Percentiles rank a stretch among this genome's conserved stretches.
These are phyloP conservation scores for Periphyllus acericola DNA, from an alignment of 2,888 invertebrate genomes.

Conservation along the genomic window DNA sequence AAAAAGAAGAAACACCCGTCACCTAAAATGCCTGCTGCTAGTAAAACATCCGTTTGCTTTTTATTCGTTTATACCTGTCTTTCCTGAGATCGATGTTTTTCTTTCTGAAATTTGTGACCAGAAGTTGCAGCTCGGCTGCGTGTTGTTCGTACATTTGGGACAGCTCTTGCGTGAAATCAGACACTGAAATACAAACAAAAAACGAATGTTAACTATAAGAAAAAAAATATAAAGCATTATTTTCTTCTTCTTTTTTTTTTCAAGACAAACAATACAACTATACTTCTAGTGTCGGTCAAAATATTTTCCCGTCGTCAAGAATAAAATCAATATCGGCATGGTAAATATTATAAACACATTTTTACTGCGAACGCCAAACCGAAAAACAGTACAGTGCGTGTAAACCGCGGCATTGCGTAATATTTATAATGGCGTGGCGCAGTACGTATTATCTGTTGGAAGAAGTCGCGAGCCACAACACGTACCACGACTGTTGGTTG, in stretches of 20 bases:
- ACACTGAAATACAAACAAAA: conserved; percentile 75
- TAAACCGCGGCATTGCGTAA: no score
- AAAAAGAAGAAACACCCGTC: neutral
- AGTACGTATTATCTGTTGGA: conserved; percentile 30
- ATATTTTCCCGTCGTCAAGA: neutral
- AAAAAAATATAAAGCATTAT: neutral
- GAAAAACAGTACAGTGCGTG: no score
- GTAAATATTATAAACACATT: neutral
- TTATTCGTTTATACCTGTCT: conserved; percentile 75
- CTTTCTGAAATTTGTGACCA: conserved; percentile 87
- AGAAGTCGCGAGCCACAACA: neutral
- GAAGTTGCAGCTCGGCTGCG: conserved; percentile 84
- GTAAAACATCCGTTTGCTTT: neutral
- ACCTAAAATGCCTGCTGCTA: neutral
- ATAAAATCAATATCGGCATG: neutral
- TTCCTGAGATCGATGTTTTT: conserved; percentile 86
- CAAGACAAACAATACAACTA: neutral
- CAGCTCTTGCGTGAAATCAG: conserved; percentile 90
- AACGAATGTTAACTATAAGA: neutral
- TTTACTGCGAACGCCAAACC: no score
- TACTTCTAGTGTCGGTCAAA: neutral
- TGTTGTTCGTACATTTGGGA: conserved; percentile 90
- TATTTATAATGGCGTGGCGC: neutral
- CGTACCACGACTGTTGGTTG: conserved; percentile 10
- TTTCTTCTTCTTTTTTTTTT: neutral